Percentiles rank a stretch among this genome's conserved stretches.
These are phyloP conservation scores for Syrphus vitripennis DNA, from an alignment of 2,888 invertebrate species.

Conservation along the genomic window DNA sequence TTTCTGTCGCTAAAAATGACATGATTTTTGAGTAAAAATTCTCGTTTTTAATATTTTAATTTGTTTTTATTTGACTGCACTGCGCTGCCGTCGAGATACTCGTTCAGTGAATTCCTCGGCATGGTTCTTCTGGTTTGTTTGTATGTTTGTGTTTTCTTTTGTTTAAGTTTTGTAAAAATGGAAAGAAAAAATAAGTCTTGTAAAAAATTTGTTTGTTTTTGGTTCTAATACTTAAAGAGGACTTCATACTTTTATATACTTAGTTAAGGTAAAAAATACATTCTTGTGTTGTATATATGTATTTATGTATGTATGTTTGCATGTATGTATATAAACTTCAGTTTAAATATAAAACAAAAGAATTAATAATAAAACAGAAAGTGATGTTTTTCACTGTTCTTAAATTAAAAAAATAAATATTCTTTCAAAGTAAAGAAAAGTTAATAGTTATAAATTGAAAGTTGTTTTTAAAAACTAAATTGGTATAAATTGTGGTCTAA, in stretches of 20 bases:
- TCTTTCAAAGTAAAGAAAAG: conserved; percentile 33
- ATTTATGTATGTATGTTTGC: conserved; percentile 24
- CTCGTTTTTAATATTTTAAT: conserved; percentile 10
- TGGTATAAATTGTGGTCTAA: conserved; percentile 63
- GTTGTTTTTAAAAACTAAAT: conserved; percentile 32
- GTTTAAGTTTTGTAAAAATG: conserved; percentile 43
- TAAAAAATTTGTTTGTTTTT: conserved; percentile 73
- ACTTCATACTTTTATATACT: conserved; percentile 60
- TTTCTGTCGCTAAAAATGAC: conserved; percentile 45
- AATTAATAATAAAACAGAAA: conserved; percentile 26
- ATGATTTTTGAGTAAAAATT: neutral
- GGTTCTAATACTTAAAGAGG: conserved; percentile 74
- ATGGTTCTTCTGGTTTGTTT: conserved; percentile 23
- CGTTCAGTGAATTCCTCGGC: conserved; percentile 18
- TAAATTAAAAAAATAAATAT: conserved; percentile 27
- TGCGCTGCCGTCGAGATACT: conserved; percentile 16
- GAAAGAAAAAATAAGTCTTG: conserved; percentile 59
- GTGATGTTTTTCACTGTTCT: conserved; percentile 27
- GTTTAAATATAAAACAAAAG: conserved; percentile 42
- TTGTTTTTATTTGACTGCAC: conserved; percentile 12
- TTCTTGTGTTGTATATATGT: conserved; percentile 37
- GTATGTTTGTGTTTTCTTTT: neutral
- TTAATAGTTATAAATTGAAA: conserved; percentile 28
- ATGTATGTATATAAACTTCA: conserved; percentile 31
- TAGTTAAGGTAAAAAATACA: conserved; percentile 52